These are phyloP conservation scores for Chrysolina haemoptera DNA, from an alignment of 2,888 invertebrate species.

Conservation along the genomic window DNA sequence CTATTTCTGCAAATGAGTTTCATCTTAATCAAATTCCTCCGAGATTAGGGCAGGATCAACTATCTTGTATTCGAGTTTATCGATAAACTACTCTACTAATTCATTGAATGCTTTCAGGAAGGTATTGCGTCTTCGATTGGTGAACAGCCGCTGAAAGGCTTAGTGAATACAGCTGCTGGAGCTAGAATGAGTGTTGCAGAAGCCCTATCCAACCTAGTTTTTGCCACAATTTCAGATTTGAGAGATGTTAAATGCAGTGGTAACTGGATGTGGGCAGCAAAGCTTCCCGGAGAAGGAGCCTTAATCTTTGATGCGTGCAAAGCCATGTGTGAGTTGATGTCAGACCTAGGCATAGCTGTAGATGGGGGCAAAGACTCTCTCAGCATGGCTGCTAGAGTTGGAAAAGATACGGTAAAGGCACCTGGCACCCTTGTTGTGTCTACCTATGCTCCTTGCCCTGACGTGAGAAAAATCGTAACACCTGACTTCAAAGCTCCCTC, in stretches of 20 bases:
- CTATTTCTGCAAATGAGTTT: too few relatives aligned
- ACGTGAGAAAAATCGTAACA: constrained; percentile 85
- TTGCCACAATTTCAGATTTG: constrained; percentile 77
- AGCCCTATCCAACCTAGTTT: constrained; percentile 92
- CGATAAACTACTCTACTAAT: too few relatives aligned
- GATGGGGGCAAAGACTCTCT: constrained; percentile 98
- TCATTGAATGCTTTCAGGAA: constrained; percentile 64
- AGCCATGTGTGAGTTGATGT: constrained; percentile 91
- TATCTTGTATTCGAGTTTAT: too few relatives aligned
- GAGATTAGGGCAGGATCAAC: too few relatives aligned
- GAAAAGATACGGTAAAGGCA: constrained; percentile 79
- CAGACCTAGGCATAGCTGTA: constrained; percentile 85
- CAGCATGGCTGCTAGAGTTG: constrained; percentile 94
- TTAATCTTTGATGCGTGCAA: constrained; percentile 88
- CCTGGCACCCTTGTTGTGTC: constrained; percentile 96
- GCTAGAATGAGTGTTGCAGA: constrained; percentile 96
- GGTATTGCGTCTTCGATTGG: constrained; percentile 97
- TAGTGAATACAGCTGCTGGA: constrained; percentile 87
- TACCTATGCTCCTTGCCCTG: constrained; percentile 95
- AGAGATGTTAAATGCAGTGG: constrained; percentile 97
- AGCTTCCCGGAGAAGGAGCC: constrained; percentile 93
- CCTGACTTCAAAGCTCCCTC: constrained; percentile 88
- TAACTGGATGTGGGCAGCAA: constrained; percentile 99
- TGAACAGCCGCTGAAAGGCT: constrained; percentile 95
- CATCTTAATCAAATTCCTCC: too few relatives aligned